Percentiles rank a stretch among this genome's conserved stretches.
These are phyloP conservation scores for Austrofundulus limnaeus DNA, from an alignment of 2,113 vertebrate species.

Conservation along the genomic window DNA sequence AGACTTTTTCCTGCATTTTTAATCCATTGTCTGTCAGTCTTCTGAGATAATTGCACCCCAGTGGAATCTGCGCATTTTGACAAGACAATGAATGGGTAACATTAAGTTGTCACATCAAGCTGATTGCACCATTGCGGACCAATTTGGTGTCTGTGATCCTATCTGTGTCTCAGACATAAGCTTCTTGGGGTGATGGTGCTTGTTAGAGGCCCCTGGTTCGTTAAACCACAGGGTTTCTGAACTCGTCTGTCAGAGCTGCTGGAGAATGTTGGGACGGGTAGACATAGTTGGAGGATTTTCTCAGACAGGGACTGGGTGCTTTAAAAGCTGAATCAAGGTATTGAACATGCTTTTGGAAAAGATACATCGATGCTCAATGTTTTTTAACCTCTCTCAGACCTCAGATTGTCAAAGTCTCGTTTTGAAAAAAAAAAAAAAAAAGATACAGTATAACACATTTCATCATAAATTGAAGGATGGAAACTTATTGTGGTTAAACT, in stretches of 20 bases:
- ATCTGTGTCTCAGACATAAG: constrained; percentile 3
- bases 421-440: too few species aligned
- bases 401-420: too few species aligned
- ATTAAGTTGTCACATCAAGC: constrained; percentile 45
- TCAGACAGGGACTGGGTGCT: constrained; percentile 15
- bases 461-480: too few species aligned
- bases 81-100: constrained; percentile 34
- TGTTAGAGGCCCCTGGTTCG: constrained; percentile 25
- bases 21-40: constrained; percentile 16
- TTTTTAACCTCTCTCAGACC: too few species aligned
- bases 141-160: constrained; percentile 23
- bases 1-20: constrained; percentile 1
- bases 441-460: too few species aligned
- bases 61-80: constrained; percentile 24
- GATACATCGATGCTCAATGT: too few species aligned
- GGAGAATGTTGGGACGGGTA: constrained; percentile 34
- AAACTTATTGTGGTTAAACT: too few species aligned
- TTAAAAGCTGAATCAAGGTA: constrained; percentile 8
- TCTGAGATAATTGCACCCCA: constrained; percentile 32
- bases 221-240: constrained; percentile 47
- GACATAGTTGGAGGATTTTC: constrained; percentile 33
- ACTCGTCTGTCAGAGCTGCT: constrained; percentile 30
- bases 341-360: too few species aligned
- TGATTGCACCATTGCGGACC: constrained; percentile 3
- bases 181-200: constrained; percentile 1